Percentiles rank a stretch among this genome's conserved stretches.
Conservation (phyloP, 2,888 invertebrate genomes). For the Eupelmus urozonus region DNA sequence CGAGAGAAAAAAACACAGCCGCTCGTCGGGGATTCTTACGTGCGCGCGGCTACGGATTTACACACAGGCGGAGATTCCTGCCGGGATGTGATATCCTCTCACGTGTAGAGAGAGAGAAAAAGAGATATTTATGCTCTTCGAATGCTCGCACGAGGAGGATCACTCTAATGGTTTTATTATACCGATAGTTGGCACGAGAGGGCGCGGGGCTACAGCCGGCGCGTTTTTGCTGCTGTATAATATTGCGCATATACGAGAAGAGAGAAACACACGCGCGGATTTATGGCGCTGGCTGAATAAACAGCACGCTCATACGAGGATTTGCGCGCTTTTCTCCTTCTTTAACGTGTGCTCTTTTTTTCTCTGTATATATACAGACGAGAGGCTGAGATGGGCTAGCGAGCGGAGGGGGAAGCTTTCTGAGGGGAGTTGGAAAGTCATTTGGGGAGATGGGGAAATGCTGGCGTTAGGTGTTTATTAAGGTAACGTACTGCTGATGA, state of each 20-base stretch:
- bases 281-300: slow-evolving; percentile 57
- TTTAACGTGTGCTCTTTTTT: neutral
- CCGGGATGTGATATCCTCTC: slow-evolving; percentile 53
- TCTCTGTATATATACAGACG: neutral
- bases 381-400: neutral
- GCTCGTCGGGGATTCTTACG: neutral
- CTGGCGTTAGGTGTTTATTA: slow-evolving; percentile 28
- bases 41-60: slow-evolving; percentile 19
- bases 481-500: neutral
- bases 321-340: slow-evolving; percentile 40
- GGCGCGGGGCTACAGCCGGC: neutral
- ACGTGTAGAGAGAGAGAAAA: too few species aligned
- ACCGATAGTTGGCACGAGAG: slow-evolving; percentile 67
- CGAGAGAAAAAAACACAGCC: neutral
- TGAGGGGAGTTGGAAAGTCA: slow-evolving; percentile 31
- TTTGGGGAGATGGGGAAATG: slow-evolving; percentile 7
- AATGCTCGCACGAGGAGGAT: slow-evolving; percentile 76
- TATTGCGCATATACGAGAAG: neutral
- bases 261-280: slow-evolving; percentile 45
- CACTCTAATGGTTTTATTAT: slow-evolving; percentile 78
- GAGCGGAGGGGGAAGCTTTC: slow-evolving; percentile 22
- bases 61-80: slow-evolving; percentile 5
- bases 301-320: slow-evolving; percentile 52
- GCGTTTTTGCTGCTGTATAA: slow-evolving; percentile 8
- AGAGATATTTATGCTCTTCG: slow-evolving; percentile 77